phyloP scores from a whole-genome alignment of 1,140 invertebrate species.

The Diorhabda sublineata region DNA sequence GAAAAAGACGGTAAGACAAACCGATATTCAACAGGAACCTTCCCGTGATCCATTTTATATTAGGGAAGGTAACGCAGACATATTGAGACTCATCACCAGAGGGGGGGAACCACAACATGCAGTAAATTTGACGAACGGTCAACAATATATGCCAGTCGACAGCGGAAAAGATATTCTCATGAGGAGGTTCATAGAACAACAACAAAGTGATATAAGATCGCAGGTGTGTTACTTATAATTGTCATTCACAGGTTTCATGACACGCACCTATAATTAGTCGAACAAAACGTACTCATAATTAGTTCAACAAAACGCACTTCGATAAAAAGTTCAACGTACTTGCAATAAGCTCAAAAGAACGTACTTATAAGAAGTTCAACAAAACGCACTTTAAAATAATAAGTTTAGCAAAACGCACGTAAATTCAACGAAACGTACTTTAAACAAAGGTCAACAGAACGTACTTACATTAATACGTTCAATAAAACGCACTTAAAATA shows the following conservation, averaged over 20 bases:
- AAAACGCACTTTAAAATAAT: no score
- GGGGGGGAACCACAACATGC: constrained; percentile 52
- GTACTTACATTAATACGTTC: no score
- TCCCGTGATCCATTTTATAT: constrained; percentile 70
- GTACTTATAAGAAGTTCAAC: no score
- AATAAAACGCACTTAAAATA: no score
- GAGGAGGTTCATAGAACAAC: constrained; percentile 76
- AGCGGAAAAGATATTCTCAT: constrained; percentile 77
- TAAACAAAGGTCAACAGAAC: no score
- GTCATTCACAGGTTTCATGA: no score
- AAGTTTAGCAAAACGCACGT: no score
- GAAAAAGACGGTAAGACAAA: constrained; percentile 24
- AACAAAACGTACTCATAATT: constrained; percentile 44
- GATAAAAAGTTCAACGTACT: no score
- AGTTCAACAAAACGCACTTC: no score
- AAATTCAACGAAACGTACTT: no score
- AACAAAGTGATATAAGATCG: constrained; percentile 49
- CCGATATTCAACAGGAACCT: constrained; percentile 28
- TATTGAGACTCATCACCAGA: constrained; percentile 71
- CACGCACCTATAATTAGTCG: constrained; percentile 42
- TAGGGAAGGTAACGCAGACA: constrained; percentile 77
- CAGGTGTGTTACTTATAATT: constrained; percentile 15
- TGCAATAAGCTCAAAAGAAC: no score
- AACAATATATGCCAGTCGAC: constrained; percentile 58
- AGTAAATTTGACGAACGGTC: constrained; percentile 44